Conservation (phyloP, 2,888 invertebrate genomes). For the Mesoligia furuncula region DNA sequence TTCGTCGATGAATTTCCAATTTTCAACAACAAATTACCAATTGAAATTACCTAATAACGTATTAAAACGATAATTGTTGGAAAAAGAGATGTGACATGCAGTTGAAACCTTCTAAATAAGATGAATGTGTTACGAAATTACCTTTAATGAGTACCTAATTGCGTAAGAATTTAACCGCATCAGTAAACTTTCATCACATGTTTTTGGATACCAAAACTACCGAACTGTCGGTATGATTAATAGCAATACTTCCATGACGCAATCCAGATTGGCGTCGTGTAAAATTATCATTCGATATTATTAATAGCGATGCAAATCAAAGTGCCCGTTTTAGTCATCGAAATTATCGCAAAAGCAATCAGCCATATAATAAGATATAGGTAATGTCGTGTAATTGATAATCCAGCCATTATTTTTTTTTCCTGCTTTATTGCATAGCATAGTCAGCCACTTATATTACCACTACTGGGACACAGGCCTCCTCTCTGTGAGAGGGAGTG, state of each 20-base stretch:
- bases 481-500: no score
- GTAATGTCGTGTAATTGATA: neutral
- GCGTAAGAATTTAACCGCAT: no score
- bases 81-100: neutral
- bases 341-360: conserved; percentile 10
- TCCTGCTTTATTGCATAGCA: conserved; percentile 6
- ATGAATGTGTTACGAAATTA: neutral
- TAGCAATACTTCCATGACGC: neutral
- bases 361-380: neutral
- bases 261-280: neutral
- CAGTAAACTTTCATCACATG: neutral
- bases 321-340: conserved; percentile 1
- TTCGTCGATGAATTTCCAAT: neutral
- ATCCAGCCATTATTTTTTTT: conserved; percentile 22
- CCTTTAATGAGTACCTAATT: no score
- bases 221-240: neutral
- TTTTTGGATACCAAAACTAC: neutral
- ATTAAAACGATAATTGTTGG: neutral
- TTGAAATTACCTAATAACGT: no score
- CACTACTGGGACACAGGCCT: no score
- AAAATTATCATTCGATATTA: neutral
- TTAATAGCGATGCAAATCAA: conserved; percentile 13
- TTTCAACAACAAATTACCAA: no score
- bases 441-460: no score
- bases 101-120: neutral